Conservation (phyloP, 2,888 invertebrate genomes). For the Netelia melanura region DNA sequence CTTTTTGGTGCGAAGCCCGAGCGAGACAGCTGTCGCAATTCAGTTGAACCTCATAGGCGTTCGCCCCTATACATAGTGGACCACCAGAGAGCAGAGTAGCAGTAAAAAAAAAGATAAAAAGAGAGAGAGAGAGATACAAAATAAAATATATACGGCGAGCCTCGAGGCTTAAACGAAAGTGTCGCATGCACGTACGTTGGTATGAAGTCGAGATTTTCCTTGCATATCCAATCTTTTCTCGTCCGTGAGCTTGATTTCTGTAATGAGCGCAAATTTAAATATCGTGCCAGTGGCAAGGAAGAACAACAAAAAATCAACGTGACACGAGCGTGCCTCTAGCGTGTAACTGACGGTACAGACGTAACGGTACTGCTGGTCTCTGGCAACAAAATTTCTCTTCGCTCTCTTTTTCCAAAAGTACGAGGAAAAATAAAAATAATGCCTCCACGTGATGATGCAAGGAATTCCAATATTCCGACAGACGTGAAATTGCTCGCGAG, state of each 20-base stretch:
- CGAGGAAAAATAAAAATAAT: slow-evolving; percentile 26
- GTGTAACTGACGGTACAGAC: slow-evolving; percentile 14
- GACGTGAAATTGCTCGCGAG: slow-evolving; percentile 37
- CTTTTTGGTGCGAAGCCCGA: slow-evolving; percentile 71
- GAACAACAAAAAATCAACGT: slow-evolving; percentile 43
- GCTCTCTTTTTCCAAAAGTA: slow-evolving; percentile 13
- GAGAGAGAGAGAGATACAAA: slow-evolving; percentile 26
- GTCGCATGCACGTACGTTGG: slow-evolving; percentile 72
- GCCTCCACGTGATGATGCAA: slow-evolving; percentile 19
- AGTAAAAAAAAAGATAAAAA: slow-evolving; percentile 22
- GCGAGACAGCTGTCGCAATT: slow-evolving; percentile 23
- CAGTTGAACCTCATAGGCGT: slow-evolving; percentile 14
- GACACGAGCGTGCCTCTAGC: slow-evolving; percentile 21
- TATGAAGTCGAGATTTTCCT: slow-evolving; percentile 71
- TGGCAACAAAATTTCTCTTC: neutral
- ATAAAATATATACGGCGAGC: slow-evolving; percentile 2
- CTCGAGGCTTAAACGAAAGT: slow-evolving; percentile 68
- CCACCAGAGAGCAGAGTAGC: neutral
- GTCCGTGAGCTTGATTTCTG: slow-evolving; percentile 54
- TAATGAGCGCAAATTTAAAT: slow-evolving; percentile 68
- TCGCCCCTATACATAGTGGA: slow-evolving; percentile 14
- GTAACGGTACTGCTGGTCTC: slow-evolving; percentile 39
- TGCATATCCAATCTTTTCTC: slow-evolving; percentile 50
- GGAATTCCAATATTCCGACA: slow-evolving; percentile 25
- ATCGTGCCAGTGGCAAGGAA: slow-evolving; percentile 32